phyloP scores from a whole-genome alignment of 2,888 invertebrate genomes.

The Dicycla oo region DNA sequence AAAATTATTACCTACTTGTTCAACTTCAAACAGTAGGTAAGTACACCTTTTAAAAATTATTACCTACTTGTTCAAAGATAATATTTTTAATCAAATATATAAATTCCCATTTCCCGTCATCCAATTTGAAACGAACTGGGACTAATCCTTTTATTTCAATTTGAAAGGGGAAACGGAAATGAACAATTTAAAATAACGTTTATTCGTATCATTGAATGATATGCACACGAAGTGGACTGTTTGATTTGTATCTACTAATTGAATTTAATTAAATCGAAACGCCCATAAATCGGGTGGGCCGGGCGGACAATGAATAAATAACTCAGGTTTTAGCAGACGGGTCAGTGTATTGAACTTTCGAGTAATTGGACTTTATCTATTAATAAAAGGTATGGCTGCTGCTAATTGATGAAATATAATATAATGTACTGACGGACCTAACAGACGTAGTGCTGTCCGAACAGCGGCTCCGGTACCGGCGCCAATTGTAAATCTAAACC shows the following conservation, averaged over 20 bases:
- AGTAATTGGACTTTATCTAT: neutral
- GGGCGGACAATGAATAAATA: conserved; percentile 46
- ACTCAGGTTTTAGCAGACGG: conserved; percentile 40
- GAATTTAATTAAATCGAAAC: conserved; percentile 71
- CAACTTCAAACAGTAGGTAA: neutral
- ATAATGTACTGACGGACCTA: too few species aligned
- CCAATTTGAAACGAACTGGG: conserved; percentile 26
- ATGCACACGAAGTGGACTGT: conserved; percentile 61
- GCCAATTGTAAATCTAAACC: too few species aligned
- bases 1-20: neutral
- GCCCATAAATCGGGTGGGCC: conserved; percentile 66
- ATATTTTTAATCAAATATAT: conserved; percentile 8
- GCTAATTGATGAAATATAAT: too few species aligned
- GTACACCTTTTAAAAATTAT: neutral
- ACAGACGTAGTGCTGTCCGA: too few species aligned
- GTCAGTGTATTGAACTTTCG: conserved; percentile 10
- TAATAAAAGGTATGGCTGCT: neutral
- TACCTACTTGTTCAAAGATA: neutral
- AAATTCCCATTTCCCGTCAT: conserved; percentile 33
- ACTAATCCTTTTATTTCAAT: conserved; percentile 25
- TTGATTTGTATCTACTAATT: conserved; percentile 75
- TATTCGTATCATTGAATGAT: conserved; percentile 58
- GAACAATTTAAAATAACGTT: conserved; percentile 54
- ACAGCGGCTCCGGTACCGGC: too few species aligned
- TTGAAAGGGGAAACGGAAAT: conserved; percentile 45